Conservation (phyloP, 2,888 invertebrate genomes). For the Xanthia icteritia region DNA sequence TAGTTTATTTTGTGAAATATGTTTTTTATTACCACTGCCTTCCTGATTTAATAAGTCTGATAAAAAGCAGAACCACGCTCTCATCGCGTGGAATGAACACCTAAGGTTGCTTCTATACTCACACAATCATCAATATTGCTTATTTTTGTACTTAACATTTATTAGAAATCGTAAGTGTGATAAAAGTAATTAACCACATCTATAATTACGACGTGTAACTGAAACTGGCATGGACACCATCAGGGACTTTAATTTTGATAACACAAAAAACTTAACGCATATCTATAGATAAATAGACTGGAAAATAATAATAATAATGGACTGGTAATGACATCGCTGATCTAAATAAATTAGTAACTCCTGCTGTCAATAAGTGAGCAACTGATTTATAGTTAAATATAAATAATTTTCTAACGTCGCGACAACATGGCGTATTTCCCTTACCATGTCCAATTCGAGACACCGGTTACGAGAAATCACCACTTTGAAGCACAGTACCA, state of each 20-base stretch:
- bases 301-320: too few species aligned
- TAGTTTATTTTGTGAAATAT: conserved; percentile 84
- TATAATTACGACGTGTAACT: not conserved
- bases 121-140: not conserved
- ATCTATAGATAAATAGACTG: too few species aligned
- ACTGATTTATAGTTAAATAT: not conserved
- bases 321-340: too few species aligned
- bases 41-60: not conserved
- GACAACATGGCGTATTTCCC: not conserved
- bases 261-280: too few species aligned
- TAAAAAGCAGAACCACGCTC: not conserved
- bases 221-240: too few species aligned
- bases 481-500: too few species aligned
- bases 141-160: too few species aligned
- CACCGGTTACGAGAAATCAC: not conserved
- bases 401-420: too few species aligned
- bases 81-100: not conserved
- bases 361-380: not conserved
- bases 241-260: too few species aligned
- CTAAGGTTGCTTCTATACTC: not conserved
- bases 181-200: not conserved
- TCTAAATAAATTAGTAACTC: not conserved
- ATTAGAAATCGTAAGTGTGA: too few species aligned
- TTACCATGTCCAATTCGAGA: not conserved
- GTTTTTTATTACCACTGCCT: not conserved